These are phyloP conservation scores for Brienomyrus longianalis DNA, from an alignment of 2,113 vertebrate genomes.

Conservation along the genomic window DNA sequence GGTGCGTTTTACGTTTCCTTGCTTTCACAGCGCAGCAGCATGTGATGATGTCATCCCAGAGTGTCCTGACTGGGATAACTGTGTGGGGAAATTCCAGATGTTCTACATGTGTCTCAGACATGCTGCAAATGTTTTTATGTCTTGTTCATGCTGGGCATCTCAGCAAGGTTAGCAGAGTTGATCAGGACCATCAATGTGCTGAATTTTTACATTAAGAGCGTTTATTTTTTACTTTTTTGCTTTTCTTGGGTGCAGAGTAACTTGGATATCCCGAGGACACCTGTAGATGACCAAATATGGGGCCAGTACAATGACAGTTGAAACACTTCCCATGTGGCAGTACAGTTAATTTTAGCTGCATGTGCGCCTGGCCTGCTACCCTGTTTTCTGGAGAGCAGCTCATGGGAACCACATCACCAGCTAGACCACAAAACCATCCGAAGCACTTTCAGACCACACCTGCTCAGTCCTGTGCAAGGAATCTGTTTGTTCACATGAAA, in stretches of 20 bases:
- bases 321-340: background rate
- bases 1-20: background rate
- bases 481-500: background rate
- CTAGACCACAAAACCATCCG: slow-evolving; percentile 90
- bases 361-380: background rate
- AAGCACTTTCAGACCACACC: slow-evolving; percentile 86
- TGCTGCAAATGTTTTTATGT: background rate
- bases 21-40: slow-evolving; percentile 75
- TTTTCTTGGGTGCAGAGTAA: slow-evolving; percentile 59
- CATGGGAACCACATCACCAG: slow-evolving; percentile 90
- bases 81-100: background rate
- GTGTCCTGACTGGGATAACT: slow-evolving; percentile 70
- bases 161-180: background rate
- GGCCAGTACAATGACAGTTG: slow-evolving; percentile 83
- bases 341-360: background rate
- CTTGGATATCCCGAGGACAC: slow-evolving; percentile 74
- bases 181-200: background rate
- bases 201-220: background rate
- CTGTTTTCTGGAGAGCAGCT: slow-evolving; percentile 56
- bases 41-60: slow-evolving; percentile 93
- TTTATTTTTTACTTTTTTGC: background rate
- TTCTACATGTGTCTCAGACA: background rate
- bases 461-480: slow-evolving; percentile 7
- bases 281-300: slow-evolving; percentile 82
- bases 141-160: background rate